phyloP scores from a whole-genome alignment of 2,113 vertebrate species.

The Heptranchias perlo region DNA sequence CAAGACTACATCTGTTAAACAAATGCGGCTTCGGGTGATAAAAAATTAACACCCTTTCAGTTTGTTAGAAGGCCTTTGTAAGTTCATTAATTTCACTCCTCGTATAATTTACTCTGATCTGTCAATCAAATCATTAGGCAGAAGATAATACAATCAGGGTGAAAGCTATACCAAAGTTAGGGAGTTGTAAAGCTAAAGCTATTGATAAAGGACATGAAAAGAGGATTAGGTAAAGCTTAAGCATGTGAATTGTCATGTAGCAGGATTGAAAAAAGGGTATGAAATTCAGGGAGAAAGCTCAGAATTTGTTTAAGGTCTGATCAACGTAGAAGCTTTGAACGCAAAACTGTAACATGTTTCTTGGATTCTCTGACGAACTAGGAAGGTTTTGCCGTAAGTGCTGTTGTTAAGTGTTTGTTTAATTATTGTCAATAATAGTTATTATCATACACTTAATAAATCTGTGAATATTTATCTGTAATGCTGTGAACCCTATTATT shows the following conservation, averaged over 20 bases:
- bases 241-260: neutral
- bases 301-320: neutral
- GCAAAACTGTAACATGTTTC: neutral
- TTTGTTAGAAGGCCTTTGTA: neutral
- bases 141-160: neutral
- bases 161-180: neutral
- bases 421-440: neutral
- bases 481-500: neutral
- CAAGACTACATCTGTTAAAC: neutral
- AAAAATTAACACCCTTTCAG: neutral
- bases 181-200: neutral
- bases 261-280: neutral
- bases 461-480: neutral
- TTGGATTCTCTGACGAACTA: too few relatives aligned
- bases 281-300: neutral
- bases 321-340: too few relatives aligned
- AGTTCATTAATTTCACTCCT: neutral
- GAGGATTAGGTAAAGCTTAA: neutral
- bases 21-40: neutral
- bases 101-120: neutral
- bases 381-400: too few relatives aligned
- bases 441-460: neutral
- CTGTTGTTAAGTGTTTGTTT: neutral
- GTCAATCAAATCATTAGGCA: neutral
- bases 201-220: neutral